Evolutionary conservation across 2,888 invertebrate species (phyloP).

Genomic region (Eledona agricola): DNA sequence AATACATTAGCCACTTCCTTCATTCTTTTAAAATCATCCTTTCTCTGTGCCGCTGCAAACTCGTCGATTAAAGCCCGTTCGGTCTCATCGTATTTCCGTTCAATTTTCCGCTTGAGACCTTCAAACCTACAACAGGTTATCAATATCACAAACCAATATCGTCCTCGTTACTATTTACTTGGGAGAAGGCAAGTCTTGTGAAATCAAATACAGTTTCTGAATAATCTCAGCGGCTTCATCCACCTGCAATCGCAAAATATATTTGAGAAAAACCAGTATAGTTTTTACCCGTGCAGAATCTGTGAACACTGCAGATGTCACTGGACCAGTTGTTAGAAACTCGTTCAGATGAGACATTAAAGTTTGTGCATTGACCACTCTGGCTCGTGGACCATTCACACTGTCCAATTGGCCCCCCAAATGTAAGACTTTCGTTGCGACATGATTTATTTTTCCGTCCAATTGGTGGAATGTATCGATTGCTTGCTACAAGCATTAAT

Average conservation of each 20-base stretch:
- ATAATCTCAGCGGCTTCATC: conserved; percentile 97
- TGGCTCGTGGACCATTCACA: conserved; percentile 91
- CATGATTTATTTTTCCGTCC: conserved; percentile 95
- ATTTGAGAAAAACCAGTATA: conserved; percentile 2
- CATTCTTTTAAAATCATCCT: conserved; percentile 88
- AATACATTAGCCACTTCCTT: conserved; percentile 91
- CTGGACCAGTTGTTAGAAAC: conserved; percentile 86
- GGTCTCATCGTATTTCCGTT: conserved; percentile 88
- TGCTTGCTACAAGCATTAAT: conserved; percentile 69
- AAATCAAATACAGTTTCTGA: conserved; percentile 93
- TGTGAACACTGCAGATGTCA: conserved; percentile 86
- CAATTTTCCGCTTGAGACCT: conserved; percentile 84
- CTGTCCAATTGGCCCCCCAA: conserved; percentile 98
- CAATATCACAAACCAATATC: conserved; percentile 37
- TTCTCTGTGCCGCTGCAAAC: conserved; percentile 88
- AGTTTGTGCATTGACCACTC: conserved; percentile 94
- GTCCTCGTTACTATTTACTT: too few species aligned
- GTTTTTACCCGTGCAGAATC: conserved; percentile 77
- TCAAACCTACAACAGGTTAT: conserved; percentile 76
- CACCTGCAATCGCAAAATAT: too few species aligned
- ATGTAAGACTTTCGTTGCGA: conserved; percentile 97
- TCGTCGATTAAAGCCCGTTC: conserved; percentile 92
- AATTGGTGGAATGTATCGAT: conserved; percentile 90
- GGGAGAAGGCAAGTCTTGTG: conserved; percentile 90
- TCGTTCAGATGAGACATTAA: conserved; percentile 92